phyloP scores from a whole-genome alignment of 2,888 invertebrate species.

The Lasiommata megera region DNA sequence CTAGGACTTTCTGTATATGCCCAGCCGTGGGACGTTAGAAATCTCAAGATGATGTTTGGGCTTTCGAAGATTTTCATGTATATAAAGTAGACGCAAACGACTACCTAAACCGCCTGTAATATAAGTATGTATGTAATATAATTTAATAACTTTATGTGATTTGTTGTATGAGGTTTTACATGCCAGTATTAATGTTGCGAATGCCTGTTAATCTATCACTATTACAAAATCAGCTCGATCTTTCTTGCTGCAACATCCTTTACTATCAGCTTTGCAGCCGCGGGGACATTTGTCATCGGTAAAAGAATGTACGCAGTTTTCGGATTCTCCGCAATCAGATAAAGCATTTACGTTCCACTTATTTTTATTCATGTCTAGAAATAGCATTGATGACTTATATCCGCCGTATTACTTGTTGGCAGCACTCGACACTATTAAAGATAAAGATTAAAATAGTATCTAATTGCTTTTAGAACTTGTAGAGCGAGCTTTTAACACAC shows the following conservation, averaged over 20 bases:
- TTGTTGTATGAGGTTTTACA: too few species aligned
- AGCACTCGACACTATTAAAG: neutral
- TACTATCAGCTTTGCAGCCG: neutral
- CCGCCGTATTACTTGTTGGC: neutral
- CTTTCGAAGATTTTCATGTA: too few species aligned
- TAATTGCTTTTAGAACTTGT: neutral
- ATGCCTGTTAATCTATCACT: neutral
- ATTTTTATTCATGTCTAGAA: neutral
- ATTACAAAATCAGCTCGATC: neutral
- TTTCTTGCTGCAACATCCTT: neutral
- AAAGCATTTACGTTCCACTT: neutral
- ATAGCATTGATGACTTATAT: slow-evolving; percentile 5
- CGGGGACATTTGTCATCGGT: neutral
- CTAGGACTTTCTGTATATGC: too few species aligned
- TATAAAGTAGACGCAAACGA: too few species aligned
- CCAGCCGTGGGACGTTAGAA: too few species aligned
- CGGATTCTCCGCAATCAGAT: neutral
- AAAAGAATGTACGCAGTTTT: slow-evolving; percentile 4
- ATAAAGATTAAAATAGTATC: slow-evolving; percentile 2
- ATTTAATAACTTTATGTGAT: too few species aligned
- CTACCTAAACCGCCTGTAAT: too few species aligned
- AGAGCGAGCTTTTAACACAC: neutral
- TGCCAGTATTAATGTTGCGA: neutral
- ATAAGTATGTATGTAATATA: too few species aligned
- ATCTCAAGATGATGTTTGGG: too few species aligned